Percentiles rank a stretch among this genome's conserved stretches.
Evolutionary conservation across 2,113 vertebrate genomes (phyloP).

Genomic region (Mola mola): DNA sequence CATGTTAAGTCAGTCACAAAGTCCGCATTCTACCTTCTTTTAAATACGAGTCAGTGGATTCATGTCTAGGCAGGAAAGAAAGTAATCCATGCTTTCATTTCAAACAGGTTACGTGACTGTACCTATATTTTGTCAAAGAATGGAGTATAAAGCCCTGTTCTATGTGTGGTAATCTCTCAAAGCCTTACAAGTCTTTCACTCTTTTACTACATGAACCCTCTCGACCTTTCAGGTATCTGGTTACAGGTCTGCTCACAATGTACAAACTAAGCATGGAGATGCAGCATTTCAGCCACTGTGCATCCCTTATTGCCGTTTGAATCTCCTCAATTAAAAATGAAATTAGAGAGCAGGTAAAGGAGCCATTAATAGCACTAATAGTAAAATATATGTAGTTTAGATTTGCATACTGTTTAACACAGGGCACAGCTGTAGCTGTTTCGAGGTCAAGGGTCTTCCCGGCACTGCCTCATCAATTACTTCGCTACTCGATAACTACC

Average conservation of each 20-base stretch:
- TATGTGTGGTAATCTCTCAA: no score
- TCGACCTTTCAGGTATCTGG: no score
- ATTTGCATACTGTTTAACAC: conserved; percentile 52
- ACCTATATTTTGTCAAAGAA: background rate
- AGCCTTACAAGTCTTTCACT: no score
- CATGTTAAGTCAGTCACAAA: background rate
- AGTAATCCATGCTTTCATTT: background rate
- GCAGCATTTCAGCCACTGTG: no score
- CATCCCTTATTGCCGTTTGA: background rate
- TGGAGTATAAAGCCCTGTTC: no score
- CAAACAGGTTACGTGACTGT: background rate
- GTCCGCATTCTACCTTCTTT: background rate
- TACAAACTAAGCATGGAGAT: no score
- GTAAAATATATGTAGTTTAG: conserved; percentile 16
- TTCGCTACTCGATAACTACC: conserved; percentile 64
- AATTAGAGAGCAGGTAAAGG: conserved; percentile 1
- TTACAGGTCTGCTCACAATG: no score
- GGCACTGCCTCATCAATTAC: conserved; percentile 65
- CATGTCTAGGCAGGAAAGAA: background rate
- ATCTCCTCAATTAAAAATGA: conserved; percentile 16
- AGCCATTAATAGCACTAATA: background rate
- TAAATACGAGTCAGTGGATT: background rate
- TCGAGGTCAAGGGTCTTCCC: conserved; percentile 59
- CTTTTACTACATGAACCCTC: no score
- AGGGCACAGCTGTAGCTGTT: conserved; percentile 43